Percentiles rank a stretch among this genome's conserved stretches.
These are phyloP conservation scores for Pseudochaenichthys georgianus DNA, from an alignment of 2,797 vertebrate species.

Conservation along the genomic window DNA sequence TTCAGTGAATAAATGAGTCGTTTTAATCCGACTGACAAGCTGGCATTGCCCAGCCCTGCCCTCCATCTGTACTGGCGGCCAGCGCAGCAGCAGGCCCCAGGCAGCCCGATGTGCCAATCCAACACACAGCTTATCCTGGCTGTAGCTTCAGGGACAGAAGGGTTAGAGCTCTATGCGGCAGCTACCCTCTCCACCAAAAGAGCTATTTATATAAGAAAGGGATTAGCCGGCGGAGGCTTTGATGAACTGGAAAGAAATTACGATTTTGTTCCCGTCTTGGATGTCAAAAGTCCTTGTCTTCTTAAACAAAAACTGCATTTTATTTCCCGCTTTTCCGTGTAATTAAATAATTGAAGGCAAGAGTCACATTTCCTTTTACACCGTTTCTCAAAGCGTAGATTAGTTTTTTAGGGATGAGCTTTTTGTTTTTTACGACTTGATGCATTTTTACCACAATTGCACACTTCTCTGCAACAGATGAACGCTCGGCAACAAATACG, in stretches of 20 bases:
- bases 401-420: background rate
- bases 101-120: conserved; percentile 91
- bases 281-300: conserved; percentile 51
- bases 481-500: background rate
- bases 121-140: conserved; percentile 90
- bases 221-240: conserved; percentile 87
- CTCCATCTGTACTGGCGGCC: conserved; percentile 99
- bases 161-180: conserved; percentile 87
- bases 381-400: conserved; percentile 6
- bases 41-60: conserved; percentile 98
- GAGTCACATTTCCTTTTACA: conserved; percentile 4
- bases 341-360: background rate
- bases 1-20: conserved; percentile 99
- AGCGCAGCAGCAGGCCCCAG: conserved; percentile 93
- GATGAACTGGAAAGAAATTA: conserved; percentile 84
- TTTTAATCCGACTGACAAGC: conserved; percentile 99
- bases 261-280: conserved; percentile 65
- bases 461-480: conserved; percentile 14
- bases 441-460: background rate
- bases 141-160: conserved; percentile 90
- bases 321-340: conserved; percentile 1
- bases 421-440: background rate
- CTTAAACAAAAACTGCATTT: conserved; percentile 26
- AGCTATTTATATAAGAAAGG: conserved; percentile 92
- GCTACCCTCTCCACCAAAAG: conserved; percentile 86